Base-by-base conservation (phyloP, 35 echinoderm and acorn worm species). In the Holothuria glaberrima region DNA sequence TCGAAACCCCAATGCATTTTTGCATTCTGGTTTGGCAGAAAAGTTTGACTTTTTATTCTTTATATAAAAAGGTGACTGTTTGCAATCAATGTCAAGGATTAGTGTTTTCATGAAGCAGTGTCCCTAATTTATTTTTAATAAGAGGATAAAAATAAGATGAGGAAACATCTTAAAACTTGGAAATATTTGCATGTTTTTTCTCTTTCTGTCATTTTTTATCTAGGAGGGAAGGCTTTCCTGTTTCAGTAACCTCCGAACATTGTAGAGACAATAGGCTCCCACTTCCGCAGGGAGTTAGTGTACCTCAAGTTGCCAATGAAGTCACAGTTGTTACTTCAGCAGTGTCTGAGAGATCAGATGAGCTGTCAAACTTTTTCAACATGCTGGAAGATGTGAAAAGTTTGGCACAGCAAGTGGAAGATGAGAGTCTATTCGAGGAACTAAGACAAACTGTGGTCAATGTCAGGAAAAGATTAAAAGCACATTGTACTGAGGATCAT, bases 381-480 rank as follows among this genome's bases (percentile, higher is more conserved):
- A 35, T 26, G 14, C 41, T 73, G 69, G 69, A 73, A 4, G 69
- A 73, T 10, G 69, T 73, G 32, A 29, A 35, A 73, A 18, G 30
- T 73, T 73, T 73, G 22, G 69, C 69, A 33, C 20, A 35, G 4
- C 20, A 73, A 73, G 69, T 73, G 41, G 41, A 19, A 1, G 69
- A 73, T 32, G 69, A 73, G 22, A 0, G 30, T 7, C 9, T 73
- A 10, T 32, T 73, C 5, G 69, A 73, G 69, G 69, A 73, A 73
- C 69, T 73, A 29, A 73, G 41, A 33, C 69, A 73, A 16, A 73
- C 14, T 33, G 30, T 73, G 12, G 18, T 73, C 13, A 29, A 73
- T 35, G 41, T 73, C 27, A 73, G 69, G 12, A 35, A 73, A 73
- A 29, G 69, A 73, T 73, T 73, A 35, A 73, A 73, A 33, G 41